Percentiles rank a stretch among this genome's conserved stretches.
phyloP scores from a whole-genome alignment of 35 echinoderm and acorn worm genomes.

The Heliocidaris tuberculata region DNA sequence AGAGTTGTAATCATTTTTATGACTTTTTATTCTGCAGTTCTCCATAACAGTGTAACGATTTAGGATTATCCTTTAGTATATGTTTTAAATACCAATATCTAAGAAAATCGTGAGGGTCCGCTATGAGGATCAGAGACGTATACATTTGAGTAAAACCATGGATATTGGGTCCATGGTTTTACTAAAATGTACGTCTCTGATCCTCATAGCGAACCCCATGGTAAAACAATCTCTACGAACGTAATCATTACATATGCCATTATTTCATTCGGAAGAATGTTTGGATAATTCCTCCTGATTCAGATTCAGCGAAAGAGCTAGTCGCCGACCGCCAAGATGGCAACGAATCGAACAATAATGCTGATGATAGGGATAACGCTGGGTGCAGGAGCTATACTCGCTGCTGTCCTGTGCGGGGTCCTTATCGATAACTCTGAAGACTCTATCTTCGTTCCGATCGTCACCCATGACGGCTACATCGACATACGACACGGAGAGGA shows the following conservation, averaged over 20 bases:
- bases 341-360: constrained; percentile 7
- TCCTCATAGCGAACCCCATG: too few species aligned
- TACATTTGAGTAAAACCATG: too few species aligned
- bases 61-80: too few species aligned
- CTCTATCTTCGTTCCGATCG: background rate
- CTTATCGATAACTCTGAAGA: background rate
- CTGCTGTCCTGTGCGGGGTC: background rate
- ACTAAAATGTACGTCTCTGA: too few species aligned
- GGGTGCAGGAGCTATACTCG: background rate
- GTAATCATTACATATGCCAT: background rate
- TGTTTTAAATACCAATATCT: too few species aligned
- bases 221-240: too few species aligned
- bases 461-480: background rate
- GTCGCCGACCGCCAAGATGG: background rate
- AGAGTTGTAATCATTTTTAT: too few species aligned
- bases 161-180: too few species aligned
- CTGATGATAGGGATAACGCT: background rate
- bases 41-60: too few species aligned
- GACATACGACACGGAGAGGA: constrained; percentile 35
- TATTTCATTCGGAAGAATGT: background rate
- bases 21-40: too few species aligned
- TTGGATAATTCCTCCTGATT: background rate
- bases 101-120: too few species aligned
- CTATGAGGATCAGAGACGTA: too few species aligned
- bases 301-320: background rate